Evolutionary conservation across 2,113 vertebrate species (phyloP).

Genomic region (Clinocottus analis): DNA sequence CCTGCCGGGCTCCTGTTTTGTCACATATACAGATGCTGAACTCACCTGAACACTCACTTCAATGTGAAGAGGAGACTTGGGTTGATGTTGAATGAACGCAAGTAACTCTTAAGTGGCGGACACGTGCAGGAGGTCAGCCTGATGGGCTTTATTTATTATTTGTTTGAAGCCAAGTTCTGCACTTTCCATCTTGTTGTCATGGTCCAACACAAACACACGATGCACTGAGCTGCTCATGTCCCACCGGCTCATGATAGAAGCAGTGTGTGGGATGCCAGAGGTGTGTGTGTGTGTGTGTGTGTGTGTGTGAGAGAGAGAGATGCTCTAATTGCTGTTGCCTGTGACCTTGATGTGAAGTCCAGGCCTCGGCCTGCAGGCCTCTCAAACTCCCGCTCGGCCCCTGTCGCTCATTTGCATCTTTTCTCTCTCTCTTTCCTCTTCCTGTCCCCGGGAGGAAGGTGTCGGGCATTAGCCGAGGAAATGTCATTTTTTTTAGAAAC

Average conservation of each 20-base stretch:
- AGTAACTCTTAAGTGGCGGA: not conserved
- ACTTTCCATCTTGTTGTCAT: not conserved
- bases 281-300: constrained; percentile 6
- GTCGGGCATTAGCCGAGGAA: constrained; percentile 72
- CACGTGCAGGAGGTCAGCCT: too few relatives aligned
- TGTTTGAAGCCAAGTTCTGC: too few relatives aligned
- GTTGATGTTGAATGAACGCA: not conserved
- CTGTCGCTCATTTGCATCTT: constrained; percentile 58
- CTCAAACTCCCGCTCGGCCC: constrained; percentile 30
- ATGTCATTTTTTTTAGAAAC: constrained; percentile 78
- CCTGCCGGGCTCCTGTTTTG: too few relatives aligned
- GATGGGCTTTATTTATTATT: too few relatives aligned
- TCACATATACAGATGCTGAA: too few relatives aligned
- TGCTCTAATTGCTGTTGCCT: constrained; percentile 56
- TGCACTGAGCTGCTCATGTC: constrained; percentile 22
- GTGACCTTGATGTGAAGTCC: constrained; percentile 69
- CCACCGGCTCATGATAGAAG: constrained; percentile 13
- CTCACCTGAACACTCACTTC: not conserved
- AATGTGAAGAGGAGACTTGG: not conserved
- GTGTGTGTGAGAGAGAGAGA: constrained; percentile 2
- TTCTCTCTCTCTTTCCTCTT: not conserved
- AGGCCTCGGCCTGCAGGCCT: constrained; percentile 44
- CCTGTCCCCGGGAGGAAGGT: constrained; percentile 53
- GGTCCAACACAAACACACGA: constrained; percentile 8
- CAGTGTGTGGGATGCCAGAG: constrained; percentile 27